Base-by-base conservation (phyloP, 1,140 invertebrate species). In the Drosophila kurseongensis region DNA sequence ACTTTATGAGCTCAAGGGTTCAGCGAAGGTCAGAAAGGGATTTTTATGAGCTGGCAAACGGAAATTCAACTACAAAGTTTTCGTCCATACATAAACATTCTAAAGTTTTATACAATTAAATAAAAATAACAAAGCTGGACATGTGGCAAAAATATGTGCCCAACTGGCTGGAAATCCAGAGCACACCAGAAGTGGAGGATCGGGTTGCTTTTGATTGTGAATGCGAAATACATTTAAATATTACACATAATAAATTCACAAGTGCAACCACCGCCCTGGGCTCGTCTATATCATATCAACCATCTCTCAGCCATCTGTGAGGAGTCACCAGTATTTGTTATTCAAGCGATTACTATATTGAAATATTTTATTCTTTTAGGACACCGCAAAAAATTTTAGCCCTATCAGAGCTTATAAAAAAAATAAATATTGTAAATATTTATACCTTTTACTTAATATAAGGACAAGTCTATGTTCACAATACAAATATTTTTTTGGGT, bases 251-350 rank as follows among this genome's bases (percentile, higher is more conserved):
- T 74, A 73, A 59, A 75, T 80, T 52, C 41, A 55, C 55, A 75
- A 69, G 56, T 56, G 16, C 38, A 45, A 40, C 56, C 73, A 59
- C 38, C 48, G 40, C 42, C 59, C 61, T 50, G 16, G 41, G 44
- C 14, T 32, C 40, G 45, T 29, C 55, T 54, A 14, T 67, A 35
- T 56, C 41, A 54, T 54, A 80, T 38, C 61, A 36, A 51, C 41
- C 66, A 84, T 74, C 73, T 78, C 74, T 75, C 61, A 78, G 55
- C 75, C 82, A 85, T 85, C 82, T 85, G 82, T 51, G 80, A 74
- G 50, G 55, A 65, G 72, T 74, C 38, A 42, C n/a, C 16, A 16
- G 41, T 45, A 18, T 42, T 38, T 32, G 42, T 40, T 45, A 32
- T 36, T 61, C 76, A n/a, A 14, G 50, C 35, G 66, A 72, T 84